phyloP scores from a whole-genome alignment of 1,140 invertebrate genomes.

The Stegodyphus dumicola region DNA sequence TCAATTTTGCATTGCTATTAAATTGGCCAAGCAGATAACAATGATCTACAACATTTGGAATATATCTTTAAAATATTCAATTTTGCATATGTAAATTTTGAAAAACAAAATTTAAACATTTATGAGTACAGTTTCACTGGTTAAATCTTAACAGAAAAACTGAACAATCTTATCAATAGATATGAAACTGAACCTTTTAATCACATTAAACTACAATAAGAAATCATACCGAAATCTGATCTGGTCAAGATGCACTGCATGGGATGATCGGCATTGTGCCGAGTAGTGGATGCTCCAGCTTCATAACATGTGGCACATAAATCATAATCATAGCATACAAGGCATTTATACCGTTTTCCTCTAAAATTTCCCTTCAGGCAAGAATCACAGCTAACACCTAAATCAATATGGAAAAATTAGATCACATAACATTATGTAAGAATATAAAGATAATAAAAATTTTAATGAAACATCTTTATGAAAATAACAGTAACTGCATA shows the following conservation, averaged over 20 bases:
- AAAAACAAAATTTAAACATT: neutral
- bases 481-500: too few relatives aligned
- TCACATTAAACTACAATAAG: too few relatives aligned
- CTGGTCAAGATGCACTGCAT: conserved; percentile 98
- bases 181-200: too few relatives aligned
- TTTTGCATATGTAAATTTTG: neutral
- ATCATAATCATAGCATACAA: conserved; percentile 99
- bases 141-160: too few relatives aligned
- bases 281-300: conserved; percentile 90
- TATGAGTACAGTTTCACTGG: too few relatives aligned
- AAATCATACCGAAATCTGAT: conserved; percentile 86
- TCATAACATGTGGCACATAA: conserved; percentile 97
- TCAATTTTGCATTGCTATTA: neutral
- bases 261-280: conserved; percentile 94
- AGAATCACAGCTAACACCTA: conserved; percentile 96
- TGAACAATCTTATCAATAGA: too few relatives aligned
- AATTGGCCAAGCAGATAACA: too few relatives aligned
- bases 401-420: conserved; percentile 63
- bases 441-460: too few relatives aligned
- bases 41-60: neutral
- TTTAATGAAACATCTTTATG: too few relatives aligned
- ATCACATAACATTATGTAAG: too few relatives aligned
- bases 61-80: neutral
- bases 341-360: conserved; percentile 97
- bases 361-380: conserved; percentile 98